Evolutionary conservation across 2,113 vertebrate species (phyloP).

Genomic region (Antennarius striatus): DNA sequence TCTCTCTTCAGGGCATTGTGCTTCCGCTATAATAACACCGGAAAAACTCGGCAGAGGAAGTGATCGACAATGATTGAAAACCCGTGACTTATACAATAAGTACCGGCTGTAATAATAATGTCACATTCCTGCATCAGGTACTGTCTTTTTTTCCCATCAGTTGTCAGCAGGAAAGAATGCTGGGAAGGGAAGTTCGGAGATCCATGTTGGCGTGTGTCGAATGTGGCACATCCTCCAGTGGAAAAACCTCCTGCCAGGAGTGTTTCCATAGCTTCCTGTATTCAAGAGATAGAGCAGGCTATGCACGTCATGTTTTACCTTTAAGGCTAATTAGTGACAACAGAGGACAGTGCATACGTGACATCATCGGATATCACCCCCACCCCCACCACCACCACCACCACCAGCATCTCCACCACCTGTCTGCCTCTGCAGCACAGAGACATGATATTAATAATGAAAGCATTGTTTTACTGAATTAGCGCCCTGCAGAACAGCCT

Average conservation of each 20-base stretch:
- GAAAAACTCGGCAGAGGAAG: conserved; percentile 36
- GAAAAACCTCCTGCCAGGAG: not conserved
- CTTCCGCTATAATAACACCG: conserved; percentile 33
- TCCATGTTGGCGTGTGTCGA: conserved; percentile 8
- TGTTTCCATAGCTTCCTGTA: not conserved
- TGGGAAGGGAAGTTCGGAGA: not conserved
- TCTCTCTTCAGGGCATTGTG: conserved; percentile 42
- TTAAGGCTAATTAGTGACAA: conserved; percentile 7
- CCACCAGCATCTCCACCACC: too few species aligned
- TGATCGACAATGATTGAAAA: conserved; percentile 39
- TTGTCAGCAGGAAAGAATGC: conserved; percentile 22
- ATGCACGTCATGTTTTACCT: conserved; percentile 2
- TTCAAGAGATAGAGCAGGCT: not conserved
- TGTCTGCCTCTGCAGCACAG: conserved; percentile 20
- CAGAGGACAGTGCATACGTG: not conserved
- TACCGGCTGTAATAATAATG: conserved; percentile 32
- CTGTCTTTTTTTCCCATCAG: conserved; percentile 31
- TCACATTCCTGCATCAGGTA: conserved; percentile 17
- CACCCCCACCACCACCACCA: too few species aligned
- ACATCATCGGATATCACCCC: not conserved
- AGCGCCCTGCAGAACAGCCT: conserved; percentile 30
- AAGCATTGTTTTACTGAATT: conserved; percentile 57
- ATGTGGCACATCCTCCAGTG: not conserved
- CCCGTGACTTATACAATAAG: conserved; percentile 27
- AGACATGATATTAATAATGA: conserved; percentile 45